Evolutionary conservation across 2,797 vertebrate genomes (phyloP).

Genomic region (Siniperca scherzeri): DNA sequence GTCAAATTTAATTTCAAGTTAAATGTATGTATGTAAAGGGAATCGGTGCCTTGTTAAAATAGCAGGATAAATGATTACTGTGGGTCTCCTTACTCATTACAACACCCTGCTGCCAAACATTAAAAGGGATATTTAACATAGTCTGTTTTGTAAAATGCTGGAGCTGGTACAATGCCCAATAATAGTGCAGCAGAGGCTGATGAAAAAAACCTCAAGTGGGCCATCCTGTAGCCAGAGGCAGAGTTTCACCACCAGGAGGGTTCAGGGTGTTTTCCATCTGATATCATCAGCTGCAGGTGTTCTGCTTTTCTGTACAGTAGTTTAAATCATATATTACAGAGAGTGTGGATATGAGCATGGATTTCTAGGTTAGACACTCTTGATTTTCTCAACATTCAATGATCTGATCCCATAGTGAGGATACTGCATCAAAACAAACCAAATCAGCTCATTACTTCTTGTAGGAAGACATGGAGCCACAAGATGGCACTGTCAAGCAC

Average conservation of each 20-base stretch:
- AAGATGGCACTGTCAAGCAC: slow-evolving; percentile 34
- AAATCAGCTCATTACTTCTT: slow-evolving; percentile 6
- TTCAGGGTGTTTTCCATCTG: slow-evolving; percentile 62
- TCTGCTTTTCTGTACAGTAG: slow-evolving; percentile 15
- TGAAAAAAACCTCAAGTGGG: slow-evolving; percentile 55
- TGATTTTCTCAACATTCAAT: neutral
- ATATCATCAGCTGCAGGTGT: slow-evolving; percentile 35
- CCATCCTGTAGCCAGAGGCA: slow-evolving; percentile 54
- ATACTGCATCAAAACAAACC: neutral
- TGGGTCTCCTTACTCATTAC: neutral
- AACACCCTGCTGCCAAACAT: slow-evolving; percentile 10
- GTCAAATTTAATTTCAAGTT: neutral
- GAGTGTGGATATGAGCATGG: neutral
- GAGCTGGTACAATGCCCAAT: neutral
- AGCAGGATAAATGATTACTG: neutral
- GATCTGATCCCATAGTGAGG: neutral
- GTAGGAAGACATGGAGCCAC: slow-evolving; percentile 30
- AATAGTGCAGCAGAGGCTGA: slow-evolving; percentile 20
- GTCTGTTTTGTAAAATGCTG: slow-evolving; percentile 17
- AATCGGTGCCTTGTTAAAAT: rapidly evolving
- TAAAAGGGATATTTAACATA: slow-evolving; percentile 17
- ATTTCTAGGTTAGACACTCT: neutral
- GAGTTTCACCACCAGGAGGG: slow-evolving; percentile 33
- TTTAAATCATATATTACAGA: slow-evolving; percentile 7
- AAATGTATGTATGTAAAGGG: too few species aligned